Conservation (phyloP, 2,113 vertebrate species). For the Coreoperca whiteheadi region DNA sequence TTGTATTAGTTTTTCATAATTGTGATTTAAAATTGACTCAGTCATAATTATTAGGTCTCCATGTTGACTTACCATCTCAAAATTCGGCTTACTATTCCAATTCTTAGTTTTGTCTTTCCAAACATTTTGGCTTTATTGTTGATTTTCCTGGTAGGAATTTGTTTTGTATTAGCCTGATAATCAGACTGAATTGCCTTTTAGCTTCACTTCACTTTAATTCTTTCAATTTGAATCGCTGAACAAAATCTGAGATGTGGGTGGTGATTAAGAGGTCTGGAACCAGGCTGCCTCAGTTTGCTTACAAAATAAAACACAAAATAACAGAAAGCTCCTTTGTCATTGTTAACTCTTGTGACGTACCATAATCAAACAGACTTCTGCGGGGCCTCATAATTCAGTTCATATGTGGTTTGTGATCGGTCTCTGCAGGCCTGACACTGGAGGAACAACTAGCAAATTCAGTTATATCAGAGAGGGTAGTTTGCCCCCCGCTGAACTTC, state of each 20-base stretch:
- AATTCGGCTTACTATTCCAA: too few species aligned
- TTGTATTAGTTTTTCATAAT: neutral
- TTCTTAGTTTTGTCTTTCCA: neutral
- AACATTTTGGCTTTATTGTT: neutral
- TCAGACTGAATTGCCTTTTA: neutral
- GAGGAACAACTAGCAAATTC: conserved; percentile 18
- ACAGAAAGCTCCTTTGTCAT: neutral
- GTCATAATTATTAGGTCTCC: too few species aligned
- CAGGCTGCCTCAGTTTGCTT: neutral
- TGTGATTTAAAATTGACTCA: neutral
- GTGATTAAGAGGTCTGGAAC: too few species aligned
- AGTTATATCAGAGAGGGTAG: neutral
- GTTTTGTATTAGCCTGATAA: neutral
- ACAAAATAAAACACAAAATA: neutral
- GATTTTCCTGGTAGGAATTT: neutral
- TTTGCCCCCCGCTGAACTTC: conserved; percentile 58
- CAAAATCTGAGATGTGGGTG: neutral
- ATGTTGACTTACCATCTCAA: too few species aligned
- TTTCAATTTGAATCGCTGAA: neutral
- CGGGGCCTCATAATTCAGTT: neutral
- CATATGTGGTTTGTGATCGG: neutral
- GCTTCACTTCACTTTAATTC: neutral
- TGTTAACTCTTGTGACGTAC: neutral
- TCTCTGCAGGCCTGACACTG: conserved; percentile 37
- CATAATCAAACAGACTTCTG: neutral